These are phyloP conservation scores for Ficedula albicollis DNA, from an alignment of 2,797 vertebrate genomes.

Conservation along the genomic window DNA sequence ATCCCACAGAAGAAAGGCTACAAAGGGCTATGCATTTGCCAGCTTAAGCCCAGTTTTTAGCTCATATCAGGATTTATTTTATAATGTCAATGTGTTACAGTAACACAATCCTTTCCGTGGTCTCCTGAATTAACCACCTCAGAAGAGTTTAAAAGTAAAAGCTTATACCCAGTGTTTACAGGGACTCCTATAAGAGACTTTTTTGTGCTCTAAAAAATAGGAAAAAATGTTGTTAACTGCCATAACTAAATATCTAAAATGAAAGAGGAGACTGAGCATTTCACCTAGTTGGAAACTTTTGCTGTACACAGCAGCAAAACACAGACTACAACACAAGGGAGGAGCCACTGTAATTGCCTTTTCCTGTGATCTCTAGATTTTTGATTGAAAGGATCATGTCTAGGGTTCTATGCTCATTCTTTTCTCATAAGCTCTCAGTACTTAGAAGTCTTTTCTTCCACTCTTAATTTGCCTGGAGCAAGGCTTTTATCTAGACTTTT, in stretches of 20 bases:
- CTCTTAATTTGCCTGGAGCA: conserved; percentile 82
- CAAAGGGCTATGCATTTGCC: background rate
- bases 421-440: conserved; percentile 71
- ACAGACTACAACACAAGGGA: conserved; percentile 19
- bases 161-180: background rate
- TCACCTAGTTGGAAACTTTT: conserved; percentile 32
- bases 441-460: conserved; percentile 77
- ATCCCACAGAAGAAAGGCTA: conserved; percentile 18
- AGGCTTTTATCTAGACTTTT: conserved; percentile 87
- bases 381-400: conserved; percentile 64
- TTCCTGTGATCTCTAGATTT: conserved; percentile 66
- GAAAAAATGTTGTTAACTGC: background rate
- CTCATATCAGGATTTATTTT: background rate
- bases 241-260: background rate
- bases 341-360: conserved; percentile 36
- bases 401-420: conserved; percentile 47
- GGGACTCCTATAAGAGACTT: background rate
- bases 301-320: conserved; percentile 33
- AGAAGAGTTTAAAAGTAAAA: background rate
- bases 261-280: conserved; percentile 7
- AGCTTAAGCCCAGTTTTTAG: background rate
- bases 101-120: background rate
- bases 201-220: background rate
- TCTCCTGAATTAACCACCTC: background rate
- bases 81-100: background rate